Evolutionary conservation across 2,888 invertebrate genomes (phyloP), one percentile per base, ranked within the genome.

Genomic region (Galerucella calmariensis): DNA sequence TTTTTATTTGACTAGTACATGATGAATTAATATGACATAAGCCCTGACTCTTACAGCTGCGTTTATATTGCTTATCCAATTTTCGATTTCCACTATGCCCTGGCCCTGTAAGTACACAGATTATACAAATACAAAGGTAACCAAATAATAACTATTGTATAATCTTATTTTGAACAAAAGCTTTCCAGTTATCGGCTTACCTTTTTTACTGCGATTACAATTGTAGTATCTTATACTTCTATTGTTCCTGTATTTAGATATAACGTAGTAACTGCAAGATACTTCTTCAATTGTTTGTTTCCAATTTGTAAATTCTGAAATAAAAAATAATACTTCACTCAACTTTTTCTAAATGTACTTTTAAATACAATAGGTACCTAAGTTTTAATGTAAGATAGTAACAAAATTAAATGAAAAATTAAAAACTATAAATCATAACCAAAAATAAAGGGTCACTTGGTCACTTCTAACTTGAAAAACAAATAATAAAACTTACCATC

Each of bases 1-100:
- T 12, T 27, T 61, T 61, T 27, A 61, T 61, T 61, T 61, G 61
- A 27, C 61, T 61, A 61, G 61, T 61, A 27, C 61, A 61, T 61
- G 61, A 61, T 16, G 35, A 24, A 24, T 61, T 27, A 20, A 61
- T 61, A 14, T 61, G 20, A 61, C 61, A 61, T 61, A 24, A 27
- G 14, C 61, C 61, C 61, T 27, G 24, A 61, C 61, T 24, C 24
- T 61, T 61, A 14, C 20, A 24, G 12, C 12, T 27, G 27, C 61
- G 61, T 61, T 61, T 61, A 27, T 61, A 61, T 27, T 27, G 6
- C 12, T 20, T 61, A 24, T 61, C 24, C 20, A 11, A 11, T 11
- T 20, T 24, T 59, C 59, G 46, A 46, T 46, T 46, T 46, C 46
- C 46, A 46, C 11, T 46, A 46, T 46, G 46, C 11, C 46, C 44